Conservation (phyloP, 1,140 invertebrate species). For the Drosophila willistoni region DNA sequence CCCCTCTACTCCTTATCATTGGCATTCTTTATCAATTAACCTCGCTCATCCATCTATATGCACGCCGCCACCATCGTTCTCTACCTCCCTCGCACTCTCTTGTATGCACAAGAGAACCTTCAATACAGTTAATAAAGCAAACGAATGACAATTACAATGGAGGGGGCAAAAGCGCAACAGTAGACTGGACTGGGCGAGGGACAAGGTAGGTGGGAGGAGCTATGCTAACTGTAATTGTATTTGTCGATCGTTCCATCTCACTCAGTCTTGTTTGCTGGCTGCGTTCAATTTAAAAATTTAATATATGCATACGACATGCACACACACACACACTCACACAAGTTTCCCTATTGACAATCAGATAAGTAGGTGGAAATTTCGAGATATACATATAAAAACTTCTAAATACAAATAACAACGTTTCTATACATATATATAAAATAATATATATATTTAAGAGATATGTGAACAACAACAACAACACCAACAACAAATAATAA, state of each 20-base stretch:
- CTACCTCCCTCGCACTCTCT: no score
- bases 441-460: background rate
- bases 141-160: slow-evolving; percentile 66
- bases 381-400: background rate
- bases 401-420: background rate
- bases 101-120: slow-evolving; percentile 19
- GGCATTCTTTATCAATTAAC: slow-evolving; percentile 4
- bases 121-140: slow-evolving; percentile 67
- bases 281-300: slow-evolving; percentile 56
- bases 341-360: slow-evolving; percentile 44
- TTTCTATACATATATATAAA: background rate
- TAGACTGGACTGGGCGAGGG: slow-evolving; percentile 11
- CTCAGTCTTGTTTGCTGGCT: slow-evolving; percentile 23
- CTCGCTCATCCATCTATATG: background rate
- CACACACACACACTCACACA: background rate
- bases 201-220: slow-evolving; percentile 1
- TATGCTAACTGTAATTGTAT: slow-evolving; percentile 36
- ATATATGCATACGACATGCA: no score
- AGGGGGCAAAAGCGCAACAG: slow-evolving; percentile 35
- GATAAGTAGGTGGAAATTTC: slow-evolving; percentile 50
- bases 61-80: no score
- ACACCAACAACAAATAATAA: background rate
- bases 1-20: background rate
- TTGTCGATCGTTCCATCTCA: slow-evolving; percentile 5
- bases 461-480: background rate